phyloP scores from a whole-genome alignment of 2,113 vertebrate genomes.

The Gopherus flavomarginatus region DNA sequence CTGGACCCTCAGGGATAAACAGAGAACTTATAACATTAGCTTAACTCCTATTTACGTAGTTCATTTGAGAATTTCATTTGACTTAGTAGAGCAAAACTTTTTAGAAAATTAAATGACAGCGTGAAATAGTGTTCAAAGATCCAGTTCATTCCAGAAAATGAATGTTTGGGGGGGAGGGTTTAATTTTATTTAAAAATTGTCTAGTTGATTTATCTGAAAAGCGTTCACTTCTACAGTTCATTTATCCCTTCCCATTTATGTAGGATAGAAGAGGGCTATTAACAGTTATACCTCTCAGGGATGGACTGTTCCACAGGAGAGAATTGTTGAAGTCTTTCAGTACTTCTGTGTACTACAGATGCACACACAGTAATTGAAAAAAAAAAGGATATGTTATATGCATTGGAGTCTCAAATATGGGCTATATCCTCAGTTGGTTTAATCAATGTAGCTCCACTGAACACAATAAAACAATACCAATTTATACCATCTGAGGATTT shows the following conservation, averaged over 20 bases:
- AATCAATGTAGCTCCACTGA: neutral
- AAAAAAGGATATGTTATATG: neutral
- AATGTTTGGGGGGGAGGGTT: neutral
- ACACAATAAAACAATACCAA: neutral
- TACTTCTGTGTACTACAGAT: too few species aligned
- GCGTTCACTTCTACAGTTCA: neutral
- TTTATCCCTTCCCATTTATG: neutral
- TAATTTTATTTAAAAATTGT: neutral
- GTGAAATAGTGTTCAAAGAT: neutral
- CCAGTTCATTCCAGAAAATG: neutral
- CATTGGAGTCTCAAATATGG: neutral
- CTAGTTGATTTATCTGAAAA: neutral
- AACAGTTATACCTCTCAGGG: neutral
- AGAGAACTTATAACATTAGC: conserved; percentile 11
- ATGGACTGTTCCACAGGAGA: neutral
- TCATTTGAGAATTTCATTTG: conserved; percentile 26
- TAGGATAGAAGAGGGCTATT: neutral
- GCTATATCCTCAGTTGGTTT: neutral
- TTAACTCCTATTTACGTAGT: neutral
- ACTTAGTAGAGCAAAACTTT: neutral
- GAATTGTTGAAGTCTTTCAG: neutral
- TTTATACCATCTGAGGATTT: neutral
- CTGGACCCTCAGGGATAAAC: conserved; percentile 26
- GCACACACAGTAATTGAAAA: neutral
- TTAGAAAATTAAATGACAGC: neutral